Evolutionary conservation across 1,140 invertebrate genomes (phyloP).

Genomic region (Lordiphosa mommai): DNA sequence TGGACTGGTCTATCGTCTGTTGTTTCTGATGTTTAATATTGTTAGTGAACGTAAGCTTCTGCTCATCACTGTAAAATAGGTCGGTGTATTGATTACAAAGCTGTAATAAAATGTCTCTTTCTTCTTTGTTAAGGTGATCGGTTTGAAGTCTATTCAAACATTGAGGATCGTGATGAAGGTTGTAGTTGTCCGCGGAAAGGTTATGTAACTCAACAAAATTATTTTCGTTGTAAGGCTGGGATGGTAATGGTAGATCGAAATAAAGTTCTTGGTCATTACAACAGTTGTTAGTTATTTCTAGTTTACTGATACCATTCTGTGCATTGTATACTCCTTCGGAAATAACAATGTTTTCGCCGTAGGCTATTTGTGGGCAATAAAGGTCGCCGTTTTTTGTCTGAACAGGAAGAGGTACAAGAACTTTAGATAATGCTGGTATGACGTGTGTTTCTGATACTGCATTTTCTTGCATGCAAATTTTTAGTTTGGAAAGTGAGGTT

Average conservation of each 20-base stretch:
- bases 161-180: neutral
- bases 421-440: neutral
- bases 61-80: neutral
- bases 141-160: neutral
- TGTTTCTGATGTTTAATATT: neutral
- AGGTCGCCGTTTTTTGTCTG: neutral
- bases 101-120: neutral
- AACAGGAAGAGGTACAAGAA: neutral
- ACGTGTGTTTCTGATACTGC: neutral
- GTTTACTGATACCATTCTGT: neutral
- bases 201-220: neutral
- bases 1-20: conserved; percentile 2
- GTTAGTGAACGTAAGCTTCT: conserved; percentile 1
- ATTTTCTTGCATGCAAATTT: neutral
- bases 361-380: neutral
- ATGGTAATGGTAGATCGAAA: neutral
- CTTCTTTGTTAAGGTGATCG: neutral
- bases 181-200: neutral
- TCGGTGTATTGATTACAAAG: neutral
- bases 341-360: neutral
- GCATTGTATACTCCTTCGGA: neutral
- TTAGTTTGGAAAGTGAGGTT: neutral
- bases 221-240: neutral
- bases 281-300: neutral
- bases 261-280: neutral